Evolutionary conservation across 2,113 vertebrate species (phyloP), one percentile per base, ranked within the genome.

Genomic region (Capreolus pygargus): DNA sequence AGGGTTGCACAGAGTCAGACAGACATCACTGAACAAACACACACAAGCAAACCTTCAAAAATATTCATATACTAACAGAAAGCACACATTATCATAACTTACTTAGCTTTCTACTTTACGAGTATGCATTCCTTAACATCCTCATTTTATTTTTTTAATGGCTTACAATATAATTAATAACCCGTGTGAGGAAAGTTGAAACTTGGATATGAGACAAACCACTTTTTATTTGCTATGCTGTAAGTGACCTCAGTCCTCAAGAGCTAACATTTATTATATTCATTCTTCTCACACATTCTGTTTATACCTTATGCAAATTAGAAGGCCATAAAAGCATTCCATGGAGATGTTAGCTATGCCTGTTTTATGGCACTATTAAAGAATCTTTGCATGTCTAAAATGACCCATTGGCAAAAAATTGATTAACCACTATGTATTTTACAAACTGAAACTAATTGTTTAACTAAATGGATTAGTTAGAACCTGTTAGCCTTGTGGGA

Each of bases 361-460:
- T 95, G 57, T 45, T 95, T 95, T 83, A 92, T 89, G 84, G 89
- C 27, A 78, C 67, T 78, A 25, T 52, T 47, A 95, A 82, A 93
- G 93, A 12, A 58, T 67, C 58, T 96, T 88, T 89, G 67, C 60
- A 57, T 1, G 21, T 52, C 67, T 57, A 87, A 86, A 91, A 78
- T 83, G 70, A 89, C 52, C 84, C 50, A 85, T 43, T 89, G 67
- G 15, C 43, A 58, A 97, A 86, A 79, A 82, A 87, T 21, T 43
- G 78, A 92, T 95, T 96, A 91, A 82, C 8, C 11, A 33, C 17
- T 96, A 23, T 86, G 58, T 74, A 91, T 92, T 92, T 95, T 97
- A 88, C 84, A 96, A 95, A 92, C 54, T 89, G 90, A 92, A 87
- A 50, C 95, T 95, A 96, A 97, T 97, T 96, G 43, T 97, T 95